Base-by-base conservation (phyloP, 2,113 vertebrate species). In the Tautogolabrus adspersus region DNA sequence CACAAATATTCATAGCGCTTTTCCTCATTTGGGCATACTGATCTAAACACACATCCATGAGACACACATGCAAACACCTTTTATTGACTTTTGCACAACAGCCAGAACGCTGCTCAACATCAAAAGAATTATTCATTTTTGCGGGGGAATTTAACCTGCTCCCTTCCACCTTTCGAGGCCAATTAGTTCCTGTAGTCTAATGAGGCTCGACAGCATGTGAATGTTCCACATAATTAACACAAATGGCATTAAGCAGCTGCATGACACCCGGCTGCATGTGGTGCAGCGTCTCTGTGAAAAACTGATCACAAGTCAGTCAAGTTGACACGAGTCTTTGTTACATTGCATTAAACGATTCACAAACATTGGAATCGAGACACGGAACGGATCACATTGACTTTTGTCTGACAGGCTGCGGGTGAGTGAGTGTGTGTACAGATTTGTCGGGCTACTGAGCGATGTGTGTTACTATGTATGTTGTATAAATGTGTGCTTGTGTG, bases 201-300 rank as follows among this genome's bases (percentile, higher is more conserved):
- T 91, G 86, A 89, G 91, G 87, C 91, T 86, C 92, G 92, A 93
- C 89, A 81, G 88, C 88, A 88, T 88, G 89, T 49, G 86, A 93
- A 91, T 88, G 93, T 91, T 87, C 60, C 90, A 90, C 94, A 91
- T 92, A 92, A 95, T 93, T 92, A 95, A 91, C 91, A 91, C 91
- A 89, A 89, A 93, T 92, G 83, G 87, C 85, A 89, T 94, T 93
- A 93, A 91, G 87, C 93, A 93, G 90, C 87, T 90, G 68, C 88
- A 51, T 76, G 87, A 92, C 92, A 91, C 89, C 70, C 83, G 89
- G 83, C 85, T 84, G 75, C 91, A 88, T 59, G 84, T 49, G 54
- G 66, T 62, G 69, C 47, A 71, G 66, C 66, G 59, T 66, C 26
- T 72, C 68, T 19, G 52, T 15, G 58, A 64, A 81, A 65, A 74